Evolutionary conservation across 2,113 vertebrate genomes (phyloP), one percentile per base, ranked within the genome.

Genomic region (Trematomus loennbergii): DNA sequence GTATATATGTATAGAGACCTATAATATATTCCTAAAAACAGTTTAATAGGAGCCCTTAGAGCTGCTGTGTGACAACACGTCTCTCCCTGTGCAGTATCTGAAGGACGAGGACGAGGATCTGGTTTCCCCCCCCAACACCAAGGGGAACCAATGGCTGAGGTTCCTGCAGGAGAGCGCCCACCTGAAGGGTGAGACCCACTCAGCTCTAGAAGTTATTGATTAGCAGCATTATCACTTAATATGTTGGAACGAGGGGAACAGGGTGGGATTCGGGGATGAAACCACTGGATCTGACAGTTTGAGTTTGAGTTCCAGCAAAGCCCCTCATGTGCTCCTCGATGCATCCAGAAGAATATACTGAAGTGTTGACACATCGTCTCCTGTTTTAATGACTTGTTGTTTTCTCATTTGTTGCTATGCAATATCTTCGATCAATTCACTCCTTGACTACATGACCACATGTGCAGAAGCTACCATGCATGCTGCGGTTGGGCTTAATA

Each of bases 31-130:
- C n/a, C n/a, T n/a, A n/a, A n/a, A n/a, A n/a, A n/a, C n/a, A n/a
- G n/a, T n/a, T n/a, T n/a, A 25, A 25, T 25, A 25, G 25, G 25
- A 25, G 25, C 2, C 25, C 25, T 25, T 25, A 9, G 17, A 25
- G 53, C 25, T 13, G 11, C 22, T 68, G 5, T 68, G 5, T 67
- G 12, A n/a, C 18, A 33, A 57, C 36, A 40, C 4, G 4, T 10
- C 13, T 72, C 18, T 54, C 15, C 53, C 29, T 70, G 86, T 90
- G 5, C 70, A 99, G 98, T 99, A 99, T 88, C 94, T 99, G 73
- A 99, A 99, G 93, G 98, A 99, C 79, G 98, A 99, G 93, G 98
- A 99, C 64, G 98, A 99, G 46, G 97, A 97, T 67, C 96, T 99
- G 0, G 96, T 99, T 36, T 99, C 98, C 20, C 97, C 98, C 2